Base-by-base conservation (phyloP, 2,797 vertebrate genomes). In the Momotus momota region DNA sequence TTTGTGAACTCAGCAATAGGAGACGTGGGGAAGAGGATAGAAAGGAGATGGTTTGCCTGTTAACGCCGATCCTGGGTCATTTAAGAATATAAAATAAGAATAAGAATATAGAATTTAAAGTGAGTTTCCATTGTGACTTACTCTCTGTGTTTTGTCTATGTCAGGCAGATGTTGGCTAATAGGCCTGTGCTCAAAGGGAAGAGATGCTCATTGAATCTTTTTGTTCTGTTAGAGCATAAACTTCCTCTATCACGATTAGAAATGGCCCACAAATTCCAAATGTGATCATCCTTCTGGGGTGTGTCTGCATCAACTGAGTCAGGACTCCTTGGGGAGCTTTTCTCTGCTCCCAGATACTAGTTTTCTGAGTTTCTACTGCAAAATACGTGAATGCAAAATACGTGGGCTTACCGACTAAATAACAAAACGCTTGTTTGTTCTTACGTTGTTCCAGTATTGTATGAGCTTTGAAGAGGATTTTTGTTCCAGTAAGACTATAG, bases 141-240 rank as follows among this genome's bases (percentile, higher is more conserved):
- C 27, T 29, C 29, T 40, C 21, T 0, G 2, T 52, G 21, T 54
- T 51, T 52, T 0, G 0, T 73, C 6, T 25, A 27, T 26, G 17
- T 66, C 8, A 16, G 46, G n/a, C 19, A 38, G 13, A 5, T 6
- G 31, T 45, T 72, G 70, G 21, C 25, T 83, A 16, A 3, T 21
- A 26, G 43, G 2, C 23, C 12, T 40, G 0, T 43, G 21, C 12
- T 54, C 1, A 14, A 29, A 45, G 43, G 8, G 18, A 60, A 35
- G 70, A 25, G 46, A 3, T 78, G 29, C 8, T 81, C 0, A 0
- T 25, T 25, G 31, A 19, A n/a, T 18, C 80, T 38, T 33, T 12
- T 41, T 43, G 33, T 43, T 58, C 12, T 21, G 1, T 61, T 38
- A 35, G 35, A 41, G 46, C n/a, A 2, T 33, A 31, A 22, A 5